These are phyloP conservation scores for Ciconia maguari DNA, from an alignment of 2,113 vertebrate species.

Conservation along the genomic window DNA sequence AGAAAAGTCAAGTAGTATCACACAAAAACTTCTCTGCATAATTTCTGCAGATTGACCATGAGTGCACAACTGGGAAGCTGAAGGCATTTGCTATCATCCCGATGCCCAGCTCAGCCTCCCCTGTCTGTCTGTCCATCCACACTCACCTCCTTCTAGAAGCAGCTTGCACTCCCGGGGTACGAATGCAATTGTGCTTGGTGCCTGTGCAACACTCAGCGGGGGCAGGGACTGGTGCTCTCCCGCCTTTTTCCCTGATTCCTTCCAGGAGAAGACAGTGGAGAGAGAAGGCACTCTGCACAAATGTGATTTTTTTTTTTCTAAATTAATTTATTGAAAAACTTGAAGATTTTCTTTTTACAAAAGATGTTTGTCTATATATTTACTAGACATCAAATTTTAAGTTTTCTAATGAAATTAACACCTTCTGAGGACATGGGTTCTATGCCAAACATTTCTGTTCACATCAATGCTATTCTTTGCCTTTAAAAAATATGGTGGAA, in stretches of 20 bases:
- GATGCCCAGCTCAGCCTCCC: neutral
- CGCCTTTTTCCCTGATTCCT: too few relatives aligned
- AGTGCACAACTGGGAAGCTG: neutral
- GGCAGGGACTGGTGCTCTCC: neutral
- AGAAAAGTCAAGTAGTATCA: neutral
- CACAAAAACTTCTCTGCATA: too few relatives aligned
- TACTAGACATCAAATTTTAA: neutral
- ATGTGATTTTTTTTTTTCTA: neutral
- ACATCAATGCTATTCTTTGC: neutral
- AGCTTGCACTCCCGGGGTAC: too few relatives aligned
- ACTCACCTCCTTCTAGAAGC: neutral
- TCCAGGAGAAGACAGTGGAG: neutral
- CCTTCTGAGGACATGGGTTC: neutral
- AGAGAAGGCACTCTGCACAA: neutral
- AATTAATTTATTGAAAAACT: neutral
- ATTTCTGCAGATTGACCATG: neutral
- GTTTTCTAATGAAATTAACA: neutral
- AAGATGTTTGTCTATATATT: neutral
- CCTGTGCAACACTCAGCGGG: rapidly evolving
- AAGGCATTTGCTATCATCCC: neutral
- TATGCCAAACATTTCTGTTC: neutral
- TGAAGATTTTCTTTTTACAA: neutral
- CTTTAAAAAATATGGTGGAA: neutral
- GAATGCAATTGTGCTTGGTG: rapidly evolving
- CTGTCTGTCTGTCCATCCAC: neutral